Evolutionary conservation across 92 coral and sea anemone species (phyloP).

Genomic region (Blastomussa wellsi): DNA sequence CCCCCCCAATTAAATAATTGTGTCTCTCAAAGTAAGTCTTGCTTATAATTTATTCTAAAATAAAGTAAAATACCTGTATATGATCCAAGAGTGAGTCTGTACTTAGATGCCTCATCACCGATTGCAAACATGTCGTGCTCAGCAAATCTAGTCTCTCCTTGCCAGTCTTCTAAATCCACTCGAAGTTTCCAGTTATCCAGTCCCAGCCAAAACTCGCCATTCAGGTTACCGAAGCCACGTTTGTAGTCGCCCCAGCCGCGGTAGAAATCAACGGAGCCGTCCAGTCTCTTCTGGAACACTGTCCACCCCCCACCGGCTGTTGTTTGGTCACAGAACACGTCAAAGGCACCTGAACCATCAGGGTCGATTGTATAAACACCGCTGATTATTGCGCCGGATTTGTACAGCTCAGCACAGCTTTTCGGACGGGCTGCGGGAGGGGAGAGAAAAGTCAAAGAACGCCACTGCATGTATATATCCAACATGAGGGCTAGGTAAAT

Average conservation of each 20-base stretch:
- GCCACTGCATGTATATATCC: too few relatives aligned
- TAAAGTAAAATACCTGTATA: not conserved
- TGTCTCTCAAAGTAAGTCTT: too few relatives aligned
- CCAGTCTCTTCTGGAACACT: slow-evolving; percentile 70
- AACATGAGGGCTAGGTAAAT: too few relatives aligned
- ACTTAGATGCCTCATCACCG: not conserved
- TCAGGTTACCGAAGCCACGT: slow-evolving; percentile 40
- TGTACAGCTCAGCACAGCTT: slow-evolving; percentile 50
- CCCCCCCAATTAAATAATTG: too few relatives aligned
- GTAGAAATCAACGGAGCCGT: slow-evolving; percentile 72
- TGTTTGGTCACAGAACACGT: slow-evolving; percentile 81
- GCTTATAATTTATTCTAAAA: not conserved
- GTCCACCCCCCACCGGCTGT: slow-evolving; percentile 90
- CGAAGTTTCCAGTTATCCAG: slow-evolving; percentile 13
- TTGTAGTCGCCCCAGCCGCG: slow-evolving; percentile 69
- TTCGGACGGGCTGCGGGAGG: not conserved
- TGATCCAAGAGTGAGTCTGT: not conserved
- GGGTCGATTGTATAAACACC: slow-evolving; percentile 74
- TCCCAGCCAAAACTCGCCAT: slow-evolving; percentile 48
- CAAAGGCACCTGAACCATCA: slow-evolving; percentile 61
- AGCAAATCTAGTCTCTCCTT: not conserved
- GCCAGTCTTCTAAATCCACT: not conserved
- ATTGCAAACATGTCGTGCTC: not conserved
- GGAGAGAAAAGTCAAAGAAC: not conserved
- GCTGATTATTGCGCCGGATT: slow-evolving; percentile 52